These are phyloP conservation scores for Xiphophorus maculatus DNA, from an alignment of 2,113 vertebrate species.

Conservation along the genomic window DNA sequence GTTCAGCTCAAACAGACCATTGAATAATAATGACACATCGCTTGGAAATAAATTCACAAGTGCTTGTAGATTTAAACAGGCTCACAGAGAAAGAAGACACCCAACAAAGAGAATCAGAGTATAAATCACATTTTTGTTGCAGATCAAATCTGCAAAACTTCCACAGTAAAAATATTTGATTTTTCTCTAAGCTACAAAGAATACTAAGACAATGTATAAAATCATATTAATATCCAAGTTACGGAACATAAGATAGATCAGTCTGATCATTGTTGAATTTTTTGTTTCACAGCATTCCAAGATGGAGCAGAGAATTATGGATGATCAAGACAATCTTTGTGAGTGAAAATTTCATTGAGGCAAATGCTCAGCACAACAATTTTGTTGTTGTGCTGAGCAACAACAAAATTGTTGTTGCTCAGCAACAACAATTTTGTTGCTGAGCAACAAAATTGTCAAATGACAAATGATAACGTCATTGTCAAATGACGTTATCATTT, in stretches of 20 bases:
- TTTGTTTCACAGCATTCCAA: neutral
- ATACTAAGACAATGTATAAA: neutral
- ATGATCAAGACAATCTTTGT: neutral
- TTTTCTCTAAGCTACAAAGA: neutral
- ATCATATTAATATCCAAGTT: neutral
- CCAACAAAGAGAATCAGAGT: neutral
- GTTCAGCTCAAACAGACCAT: constrained; percentile 67
- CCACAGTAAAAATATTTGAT: no score
- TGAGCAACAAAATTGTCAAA: no score
- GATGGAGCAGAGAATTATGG: neutral
- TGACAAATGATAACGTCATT: no score
- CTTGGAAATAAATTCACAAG: constrained; percentile 45
- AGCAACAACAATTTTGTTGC: no score
- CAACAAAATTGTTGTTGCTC: no score
- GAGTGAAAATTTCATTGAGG: neutral
- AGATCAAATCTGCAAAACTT: neutral
- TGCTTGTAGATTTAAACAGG: constrained; percentile 4
- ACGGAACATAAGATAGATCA: no score
- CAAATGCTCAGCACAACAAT: neutral
- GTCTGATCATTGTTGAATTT: neutral
- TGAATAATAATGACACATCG: constrained; percentile 56
- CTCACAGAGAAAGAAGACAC: neutral
- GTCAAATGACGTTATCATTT: no score
- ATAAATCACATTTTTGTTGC: neutral
- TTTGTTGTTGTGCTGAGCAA: no score